These are phyloP conservation scores for Gila orcuttii DNA, from an alignment of 2,113 vertebrate genomes.

Conservation along the genomic window DNA sequence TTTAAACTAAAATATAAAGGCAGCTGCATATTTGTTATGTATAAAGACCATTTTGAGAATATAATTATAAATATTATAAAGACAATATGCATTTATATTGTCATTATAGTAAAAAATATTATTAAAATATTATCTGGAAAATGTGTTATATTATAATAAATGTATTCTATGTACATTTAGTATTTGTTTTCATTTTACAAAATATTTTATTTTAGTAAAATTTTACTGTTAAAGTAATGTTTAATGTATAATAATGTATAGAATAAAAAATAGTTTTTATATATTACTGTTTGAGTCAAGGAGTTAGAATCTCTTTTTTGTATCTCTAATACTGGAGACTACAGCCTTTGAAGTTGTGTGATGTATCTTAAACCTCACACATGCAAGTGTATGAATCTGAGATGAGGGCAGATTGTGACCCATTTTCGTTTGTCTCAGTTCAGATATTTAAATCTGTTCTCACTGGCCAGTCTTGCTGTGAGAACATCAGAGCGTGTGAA, in stretches of 20 bases:
- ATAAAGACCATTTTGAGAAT: too few species aligned
- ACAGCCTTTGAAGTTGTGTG: background rate
- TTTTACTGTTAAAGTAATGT: background rate
- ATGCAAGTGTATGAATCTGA: constrained; percentile 38
- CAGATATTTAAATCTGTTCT: constrained; percentile 46
- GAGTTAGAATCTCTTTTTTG: background rate
- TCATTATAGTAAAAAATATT: too few species aligned
- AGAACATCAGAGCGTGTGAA: constrained; percentile 26
- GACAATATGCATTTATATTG: too few species aligned
- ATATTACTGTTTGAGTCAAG: background rate
- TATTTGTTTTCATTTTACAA: too few species aligned
- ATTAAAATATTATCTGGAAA: too few species aligned
- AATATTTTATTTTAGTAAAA: too few species aligned
- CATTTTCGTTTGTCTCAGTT: constrained; percentile 49
- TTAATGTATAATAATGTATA: background rate
- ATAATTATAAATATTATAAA: too few species aligned
- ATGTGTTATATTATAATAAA: too few species aligned
- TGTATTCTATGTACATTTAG: too few species aligned
- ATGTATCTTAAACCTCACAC: constrained; percentile 18
- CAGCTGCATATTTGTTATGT: too few species aligned
- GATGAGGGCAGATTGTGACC: constrained; percentile 59
- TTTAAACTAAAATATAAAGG: too few species aligned
- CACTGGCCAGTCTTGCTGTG: background rate
- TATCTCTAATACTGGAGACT: background rate
- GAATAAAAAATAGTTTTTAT: too few species aligned